Percentiles rank a stretch among this genome's conserved stretches.
Evolutionary conservation across 2,113 vertebrate species (phyloP).

Genomic region (Ophthalmolycus amberensis): DNA sequence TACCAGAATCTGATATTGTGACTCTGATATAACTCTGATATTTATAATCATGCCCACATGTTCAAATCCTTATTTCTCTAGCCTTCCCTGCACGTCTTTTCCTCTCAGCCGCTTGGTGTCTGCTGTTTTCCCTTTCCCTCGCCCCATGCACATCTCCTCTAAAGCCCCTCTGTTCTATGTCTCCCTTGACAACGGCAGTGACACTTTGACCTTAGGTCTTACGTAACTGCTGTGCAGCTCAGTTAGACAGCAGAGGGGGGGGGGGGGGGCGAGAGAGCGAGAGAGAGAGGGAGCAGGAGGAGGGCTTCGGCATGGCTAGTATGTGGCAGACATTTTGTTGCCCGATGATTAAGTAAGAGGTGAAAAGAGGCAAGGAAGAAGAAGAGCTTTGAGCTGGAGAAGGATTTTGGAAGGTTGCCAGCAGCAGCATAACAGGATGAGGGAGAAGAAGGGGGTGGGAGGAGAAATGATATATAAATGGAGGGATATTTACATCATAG

Average conservation of each 20-base stretch:
- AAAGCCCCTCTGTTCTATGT: conserved; percentile 69
- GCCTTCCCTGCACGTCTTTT: conserved; percentile 5
- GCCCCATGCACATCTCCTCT: conserved; percentile 51
- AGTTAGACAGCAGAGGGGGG: conserved; percentile 48
- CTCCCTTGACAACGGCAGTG: conserved; percentile 77
- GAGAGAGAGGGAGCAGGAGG: conserved; percentile 10
- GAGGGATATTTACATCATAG: conserved; percentile 54
- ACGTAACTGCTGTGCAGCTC: conserved; percentile 70
- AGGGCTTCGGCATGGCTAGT: conserved; percentile 33
- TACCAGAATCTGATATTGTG: background rate
- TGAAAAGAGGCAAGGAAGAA: conserved; percentile 35
- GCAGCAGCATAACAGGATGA: conserved; percentile 66
- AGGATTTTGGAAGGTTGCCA: conserved; percentile 58
- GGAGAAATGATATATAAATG: conserved; percentile 45
- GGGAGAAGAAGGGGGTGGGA: conserved; percentile 47
- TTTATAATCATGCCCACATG: conserved; percentile 6
- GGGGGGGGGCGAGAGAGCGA: background rate
- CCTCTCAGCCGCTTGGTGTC: background rate
- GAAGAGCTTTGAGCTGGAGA: conserved; percentile 37
- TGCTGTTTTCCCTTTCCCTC: conserved; percentile 38
- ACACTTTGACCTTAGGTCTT: conserved; percentile 80
- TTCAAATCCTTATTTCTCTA: conserved; percentile 7
- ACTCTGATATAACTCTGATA: background rate
- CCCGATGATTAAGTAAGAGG: conserved; percentile 53
- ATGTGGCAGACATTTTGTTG: conserved; percentile 77